Percentiles rank a stretch among this genome's conserved stretches.
phyloP scores from a whole-genome alignment of 2,113 vertebrate species.

The Phoenicopterus ruber region DNA sequence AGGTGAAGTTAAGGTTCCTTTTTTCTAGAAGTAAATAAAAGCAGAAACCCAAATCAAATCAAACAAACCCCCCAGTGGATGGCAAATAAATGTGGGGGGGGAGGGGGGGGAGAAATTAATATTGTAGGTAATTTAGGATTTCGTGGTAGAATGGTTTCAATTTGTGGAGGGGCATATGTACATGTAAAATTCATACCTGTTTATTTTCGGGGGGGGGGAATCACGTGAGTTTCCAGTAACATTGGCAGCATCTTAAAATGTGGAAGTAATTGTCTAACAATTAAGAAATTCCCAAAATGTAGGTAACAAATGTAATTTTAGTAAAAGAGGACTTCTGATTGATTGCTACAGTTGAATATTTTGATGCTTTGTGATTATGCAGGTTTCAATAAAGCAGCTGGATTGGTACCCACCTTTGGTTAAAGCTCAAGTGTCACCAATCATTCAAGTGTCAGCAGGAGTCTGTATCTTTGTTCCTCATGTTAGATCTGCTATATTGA shows the following conservation, averaged over 20 bases:
- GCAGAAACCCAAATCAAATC: not conserved
- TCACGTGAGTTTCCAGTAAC: not conserved
- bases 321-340: not conserved
- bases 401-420: not conserved
- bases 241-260: not conserved
- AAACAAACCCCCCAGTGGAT: not conserved
- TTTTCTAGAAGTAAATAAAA: not conserved
- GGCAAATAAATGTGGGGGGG: not conserved
- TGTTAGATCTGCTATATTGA: not conserved
- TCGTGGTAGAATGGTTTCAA: not conserved
- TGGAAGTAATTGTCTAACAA: slow-evolving; percentile 37
- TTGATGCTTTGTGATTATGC: not conserved
- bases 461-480: not conserved
- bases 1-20: not conserved
- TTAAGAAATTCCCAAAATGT: slow-evolving; percentile 11
- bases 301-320: slow-evolving; percentile 8
- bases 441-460: not conserved
- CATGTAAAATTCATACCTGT: not conserved
- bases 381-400: not conserved
- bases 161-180: not conserved
- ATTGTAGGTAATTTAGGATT: not conserved
- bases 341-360: not conserved
- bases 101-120: not conserved
- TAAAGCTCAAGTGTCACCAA: not conserved
- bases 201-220: not conserved